A percentile compares a stretch with the other conserved stretches of the same genome.
phyloP scores from a whole-genome alignment of 2,888 invertebrate genomes.

The Pammene fasciana region DNA sequence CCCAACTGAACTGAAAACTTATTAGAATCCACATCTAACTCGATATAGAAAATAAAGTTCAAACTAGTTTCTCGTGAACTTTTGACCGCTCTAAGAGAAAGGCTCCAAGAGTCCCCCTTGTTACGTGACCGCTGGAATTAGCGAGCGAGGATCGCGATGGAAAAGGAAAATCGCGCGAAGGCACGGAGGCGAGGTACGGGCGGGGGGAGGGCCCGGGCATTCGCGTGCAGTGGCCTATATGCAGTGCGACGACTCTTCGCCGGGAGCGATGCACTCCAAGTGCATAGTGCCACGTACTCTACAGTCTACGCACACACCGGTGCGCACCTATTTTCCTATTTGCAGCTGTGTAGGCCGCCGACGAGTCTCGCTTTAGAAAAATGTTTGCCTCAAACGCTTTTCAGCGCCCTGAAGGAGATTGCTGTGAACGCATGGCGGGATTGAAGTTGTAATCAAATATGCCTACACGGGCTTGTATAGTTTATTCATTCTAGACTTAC shows the following conservation, averaged over 20 bases:
- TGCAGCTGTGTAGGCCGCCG: conserved; percentile 68
- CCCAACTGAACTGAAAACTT: not conserved
- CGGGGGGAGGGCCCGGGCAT: conserved; percentile 67
- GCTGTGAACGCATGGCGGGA: conserved; percentile 43
- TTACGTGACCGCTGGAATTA: conserved; percentile 73
- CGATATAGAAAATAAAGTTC: not conserved
- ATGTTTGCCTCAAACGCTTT: conserved; percentile 71
- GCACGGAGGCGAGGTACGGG: conserved; percentile 53
- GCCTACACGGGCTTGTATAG: not conserved
- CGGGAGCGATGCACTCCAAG: conserved; percentile 83
- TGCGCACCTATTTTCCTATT: conserved; percentile 73
- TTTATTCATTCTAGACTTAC: not conserved
- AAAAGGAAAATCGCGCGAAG: conserved; percentile 80
- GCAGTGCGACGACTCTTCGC: conserved; percentile 82
- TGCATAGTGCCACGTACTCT: conserved; percentile 76
- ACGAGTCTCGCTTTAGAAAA: conserved; percentile 67
- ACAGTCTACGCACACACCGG: conserved; percentile 76
- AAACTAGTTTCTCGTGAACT: conserved; percentile 24
- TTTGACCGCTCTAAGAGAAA: conserved; percentile 58
- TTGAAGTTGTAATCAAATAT: conserved; percentile 28
- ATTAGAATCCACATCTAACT: not conserved
- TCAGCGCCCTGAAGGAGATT: conserved; percentile 66
- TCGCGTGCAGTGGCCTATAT: conserved; percentile 84
- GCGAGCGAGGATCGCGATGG: conserved; percentile 68
- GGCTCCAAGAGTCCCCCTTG: conserved; percentile 68